phyloP scores from a whole-genome alignment of 2,797 vertebrate species.

The Microctenopoma stevenorrisi region DNA sequence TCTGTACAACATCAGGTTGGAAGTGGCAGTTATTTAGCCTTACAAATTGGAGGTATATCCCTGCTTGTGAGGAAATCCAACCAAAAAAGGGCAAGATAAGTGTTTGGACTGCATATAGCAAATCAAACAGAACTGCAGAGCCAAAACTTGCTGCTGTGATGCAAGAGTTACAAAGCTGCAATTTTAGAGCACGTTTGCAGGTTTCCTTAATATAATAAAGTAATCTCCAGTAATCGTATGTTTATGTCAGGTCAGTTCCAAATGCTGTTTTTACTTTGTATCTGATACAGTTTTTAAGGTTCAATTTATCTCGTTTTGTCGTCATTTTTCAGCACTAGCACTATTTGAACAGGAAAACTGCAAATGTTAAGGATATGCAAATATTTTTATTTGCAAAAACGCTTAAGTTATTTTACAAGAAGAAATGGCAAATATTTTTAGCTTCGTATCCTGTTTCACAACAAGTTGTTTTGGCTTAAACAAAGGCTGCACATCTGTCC shows the following conservation, averaged over 20 bases:
- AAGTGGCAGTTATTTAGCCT: conserved; percentile 70
- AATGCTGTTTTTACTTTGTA: background rate
- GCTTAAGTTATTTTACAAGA: background rate
- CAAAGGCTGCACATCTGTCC: conserved; percentile 26
- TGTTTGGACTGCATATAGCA: conserved; percentile 25
- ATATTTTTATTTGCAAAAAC: background rate
- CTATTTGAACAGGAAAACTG: background rate
- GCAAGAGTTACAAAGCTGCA: background rate
- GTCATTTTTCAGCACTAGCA: background rate
- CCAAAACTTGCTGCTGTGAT: conserved; percentile 17
- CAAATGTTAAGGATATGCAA: conserved; percentile 3
- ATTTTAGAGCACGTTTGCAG: background rate
- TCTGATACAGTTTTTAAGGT: background rate
- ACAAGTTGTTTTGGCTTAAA: conserved; percentile 24
- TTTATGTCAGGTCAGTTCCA: background rate
- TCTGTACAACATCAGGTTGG: conserved; percentile 53
- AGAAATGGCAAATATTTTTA: background rate
- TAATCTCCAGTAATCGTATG: background rate
- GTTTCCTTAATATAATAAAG: conserved; percentile 13
- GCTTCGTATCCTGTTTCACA: conserved; percentile 7
- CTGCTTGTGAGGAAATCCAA: conserved; percentile 37
- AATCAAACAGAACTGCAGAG: conserved; percentile 14
- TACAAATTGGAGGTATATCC: conserved; percentile 54
- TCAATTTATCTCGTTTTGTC: background rate
- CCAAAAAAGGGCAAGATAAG: conserved; percentile 29